Base-by-base conservation (phyloP, 1,140 invertebrate species). In the Pseudomyrmex pallidus region DNA sequence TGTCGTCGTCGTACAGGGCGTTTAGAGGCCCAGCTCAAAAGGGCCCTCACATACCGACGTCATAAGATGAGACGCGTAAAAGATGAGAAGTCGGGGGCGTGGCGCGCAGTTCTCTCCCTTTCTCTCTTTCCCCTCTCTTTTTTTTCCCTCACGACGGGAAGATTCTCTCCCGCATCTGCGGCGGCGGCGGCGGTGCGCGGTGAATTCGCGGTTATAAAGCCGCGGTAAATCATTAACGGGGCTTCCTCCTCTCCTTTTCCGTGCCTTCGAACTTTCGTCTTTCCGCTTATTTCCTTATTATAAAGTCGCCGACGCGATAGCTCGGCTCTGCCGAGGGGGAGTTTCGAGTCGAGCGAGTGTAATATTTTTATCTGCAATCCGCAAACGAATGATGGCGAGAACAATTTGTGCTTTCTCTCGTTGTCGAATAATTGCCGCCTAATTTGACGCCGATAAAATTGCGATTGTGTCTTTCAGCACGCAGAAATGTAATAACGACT, bases 141-240 rank as follows among this genome's bases (percentile, higher is more conserved):
- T 72, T 72, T 46, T 77, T 85, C 25, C 72, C 44, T 80, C 64
- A 7, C 54, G 74, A 54, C 74, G 56, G 35, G 35, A 35, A 76
- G 82, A 56, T 70, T 84, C 82, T 63, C 72, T 82, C 78, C 50
- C 68, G 82, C 82, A 73, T 87, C 64, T 74, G 86, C 70, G 86
- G 74, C 83, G 54, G 20, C 72, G 63, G 86, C 35, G 54, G 20
- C 77, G 63, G 86, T 68, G 54, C 56, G 20, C 77, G 63, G 86
- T 87, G 87, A 88, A 84, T 89, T 82, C 86, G 82, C 82, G 77
- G 83, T 85, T 84, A 90, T 86, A 90, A 90, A 88, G 87, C 82
- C 87, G 87, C 88, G 89, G 86, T 91, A 91, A 92, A 92, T 92
- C 90, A 92, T 92, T 90, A 91, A 89, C 86, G 87, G 70, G 56